These are phyloP conservation scores for Bimastos eiseni DNA, from an alignment of 2,888 invertebrate genomes.

Conservation along the genomic window DNA sequence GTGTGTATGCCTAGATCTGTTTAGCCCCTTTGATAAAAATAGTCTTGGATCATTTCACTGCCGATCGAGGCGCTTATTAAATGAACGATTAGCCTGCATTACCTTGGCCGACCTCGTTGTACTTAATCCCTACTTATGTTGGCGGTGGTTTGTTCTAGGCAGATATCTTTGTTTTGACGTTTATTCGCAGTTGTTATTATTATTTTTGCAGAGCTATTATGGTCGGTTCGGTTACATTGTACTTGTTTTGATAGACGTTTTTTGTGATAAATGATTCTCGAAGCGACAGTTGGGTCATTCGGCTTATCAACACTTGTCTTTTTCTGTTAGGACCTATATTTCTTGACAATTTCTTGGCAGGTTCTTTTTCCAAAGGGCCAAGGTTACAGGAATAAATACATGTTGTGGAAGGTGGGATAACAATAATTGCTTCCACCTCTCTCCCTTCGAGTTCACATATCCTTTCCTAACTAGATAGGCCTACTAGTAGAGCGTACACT, in stretches of 20 bases:
- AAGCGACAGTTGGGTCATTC: not conserved
- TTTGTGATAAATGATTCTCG: not conserved
- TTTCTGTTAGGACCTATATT: not conserved
- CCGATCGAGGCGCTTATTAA: no score
- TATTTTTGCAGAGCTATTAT: not conserved
- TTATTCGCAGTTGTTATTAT: not conserved
- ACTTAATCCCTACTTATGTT: not conserved
- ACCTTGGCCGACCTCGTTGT: no score
- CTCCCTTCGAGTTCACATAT: no score
- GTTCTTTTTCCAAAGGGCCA: not conserved
- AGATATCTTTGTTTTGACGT: not conserved
- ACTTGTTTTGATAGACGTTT: not conserved
- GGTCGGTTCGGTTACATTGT: not conserved
- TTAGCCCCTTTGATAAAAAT: no score
- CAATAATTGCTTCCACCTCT: no score
- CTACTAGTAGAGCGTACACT: no score
- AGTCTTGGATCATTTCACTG: no score
- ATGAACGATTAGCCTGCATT: no score
- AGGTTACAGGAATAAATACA: not conserved
- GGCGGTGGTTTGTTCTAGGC: not conserved
- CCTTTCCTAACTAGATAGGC: no score
- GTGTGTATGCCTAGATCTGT: no score
- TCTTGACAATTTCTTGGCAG: not conserved
- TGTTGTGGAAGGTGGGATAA: not conserved
- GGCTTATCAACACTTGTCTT: not conserved